Percentiles rank a stretch among this genome's conserved stretches.
Conservation (phyloP, 30 jellyfish, hydroid and myxozoan species). For the Hydractinia echinata region DNA sequence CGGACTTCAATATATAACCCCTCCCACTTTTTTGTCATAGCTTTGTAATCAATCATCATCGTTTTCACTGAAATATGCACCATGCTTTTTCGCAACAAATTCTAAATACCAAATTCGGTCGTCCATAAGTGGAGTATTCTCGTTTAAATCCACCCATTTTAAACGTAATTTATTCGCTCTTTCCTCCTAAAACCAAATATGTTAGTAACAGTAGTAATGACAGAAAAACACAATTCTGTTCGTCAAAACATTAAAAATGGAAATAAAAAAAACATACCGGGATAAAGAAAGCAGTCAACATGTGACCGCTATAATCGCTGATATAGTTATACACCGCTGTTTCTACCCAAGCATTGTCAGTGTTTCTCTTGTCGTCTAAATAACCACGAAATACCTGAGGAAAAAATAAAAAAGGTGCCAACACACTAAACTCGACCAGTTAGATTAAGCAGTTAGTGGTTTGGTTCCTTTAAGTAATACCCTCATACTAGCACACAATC, state of each 20-base stretch:
- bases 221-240: too few relatives aligned
- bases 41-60: background rate
- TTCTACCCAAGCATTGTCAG: slow-evolving; percentile 78
- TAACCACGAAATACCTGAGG: slow-evolving; percentile 15
- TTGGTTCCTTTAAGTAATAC: too few relatives aligned
- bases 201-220: too few relatives aligned
- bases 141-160: slow-evolving; percentile 13
- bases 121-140: slow-evolving; percentile 1
- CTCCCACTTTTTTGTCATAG: too few relatives aligned
- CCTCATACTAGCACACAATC: too few relatives aligned
- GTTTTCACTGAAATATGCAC: background rate
- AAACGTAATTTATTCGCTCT: background rate
- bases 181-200: background rate
- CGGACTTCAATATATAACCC: too few relatives aligned
- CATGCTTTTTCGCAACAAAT: background rate
- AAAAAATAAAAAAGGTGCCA: background rate
- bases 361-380: slow-evolving; percentile 52
- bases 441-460: too few relatives aligned
- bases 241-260: too few relatives aligned
- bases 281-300: background rate
- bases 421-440: too few relatives aligned
- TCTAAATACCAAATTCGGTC: background rate
- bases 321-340: slow-evolving; percentile 43
- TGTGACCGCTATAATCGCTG: slow-evolving; percentile 25
- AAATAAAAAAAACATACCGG: background rate